Conservation (phyloP, 2,797 vertebrate genomes). For the Characodon lateralis region DNA sequence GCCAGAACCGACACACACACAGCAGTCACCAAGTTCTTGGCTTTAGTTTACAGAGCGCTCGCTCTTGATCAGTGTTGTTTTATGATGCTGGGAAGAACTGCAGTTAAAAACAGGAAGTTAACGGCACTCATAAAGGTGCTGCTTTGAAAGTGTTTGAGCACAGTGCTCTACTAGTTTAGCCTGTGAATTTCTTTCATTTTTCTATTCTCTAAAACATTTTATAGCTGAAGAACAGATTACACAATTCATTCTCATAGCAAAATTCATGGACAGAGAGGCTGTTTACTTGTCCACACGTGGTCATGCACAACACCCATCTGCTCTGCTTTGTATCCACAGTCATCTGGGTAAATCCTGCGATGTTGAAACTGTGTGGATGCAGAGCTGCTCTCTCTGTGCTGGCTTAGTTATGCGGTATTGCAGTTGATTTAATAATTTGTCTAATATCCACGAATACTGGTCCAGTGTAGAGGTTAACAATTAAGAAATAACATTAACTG, state of each 20-base stretch:
- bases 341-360: background rate
- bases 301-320: background rate
- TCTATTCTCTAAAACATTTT: background rate
- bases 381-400: background rate
- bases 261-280: background rate
- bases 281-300: background rate
- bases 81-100: background rate
- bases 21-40: too few species aligned
- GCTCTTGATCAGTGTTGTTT: background rate
- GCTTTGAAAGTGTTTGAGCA: background rate
- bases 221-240: background rate
- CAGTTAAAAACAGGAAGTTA: background rate
- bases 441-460: background rate
- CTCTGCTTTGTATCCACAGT: background rate
- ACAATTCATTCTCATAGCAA: background rate
- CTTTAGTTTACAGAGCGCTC: background rate
- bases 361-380: background rate
- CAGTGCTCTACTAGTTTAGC: background rate
- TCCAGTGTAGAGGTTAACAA: background rate
- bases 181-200: background rate
- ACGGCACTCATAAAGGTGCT: background rate
- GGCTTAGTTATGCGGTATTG: background rate
- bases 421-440: background rate
- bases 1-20: background rate
- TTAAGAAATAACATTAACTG: background rate